A percentile compares a stretch with the other conserved stretches of the same genome.
These are phyloP conservation scores for Porites rus DNA, from an alignment of 92 coral and sea anemone species.

Conservation along the genomic window DNA sequence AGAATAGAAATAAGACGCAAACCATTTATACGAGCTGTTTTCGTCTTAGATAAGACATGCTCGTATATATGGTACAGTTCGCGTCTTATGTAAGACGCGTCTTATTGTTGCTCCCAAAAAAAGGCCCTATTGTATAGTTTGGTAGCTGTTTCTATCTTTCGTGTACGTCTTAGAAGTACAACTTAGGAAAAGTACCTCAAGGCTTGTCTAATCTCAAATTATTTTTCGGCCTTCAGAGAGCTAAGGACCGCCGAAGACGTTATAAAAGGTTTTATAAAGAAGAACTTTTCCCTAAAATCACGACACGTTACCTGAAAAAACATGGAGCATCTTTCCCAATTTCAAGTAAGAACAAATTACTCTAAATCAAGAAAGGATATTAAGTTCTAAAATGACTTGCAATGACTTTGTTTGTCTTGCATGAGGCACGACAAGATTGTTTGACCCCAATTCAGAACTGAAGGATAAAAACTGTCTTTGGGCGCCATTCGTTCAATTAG, in stretches of 20 bases:
- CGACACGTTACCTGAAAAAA: constrained; percentile 24
- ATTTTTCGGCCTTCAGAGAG: constrained; percentile 13
- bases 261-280: neutral
- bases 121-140: too few species aligned
- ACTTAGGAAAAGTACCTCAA: neutral
- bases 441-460: too few species aligned
- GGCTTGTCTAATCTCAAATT: neutral
- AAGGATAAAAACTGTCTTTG: too few species aligned
- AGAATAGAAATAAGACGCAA: too few species aligned
- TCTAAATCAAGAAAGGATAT: too few species aligned
- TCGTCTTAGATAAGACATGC: too few species aligned
- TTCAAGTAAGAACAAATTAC: constrained; percentile 8
- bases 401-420: neutral
- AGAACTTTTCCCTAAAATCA: constrained; percentile 22
- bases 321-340: constrained; percentile 33
- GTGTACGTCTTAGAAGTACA: neutral
- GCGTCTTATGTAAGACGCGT: too few species aligned
- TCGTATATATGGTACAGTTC: too few species aligned
- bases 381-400: too few species aligned
- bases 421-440: neutral
- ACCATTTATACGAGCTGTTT: too few species aligned
- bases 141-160: neutral
- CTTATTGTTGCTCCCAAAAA: too few species aligned
- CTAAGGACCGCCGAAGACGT: neutral
- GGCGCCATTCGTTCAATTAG: too few species aligned